A percentile compares a stretch with the other conserved stretches of the same genome.
Evolutionary conservation across 1,140 invertebrate genomes (phyloP).

Genomic region (Melanaphis sacchari): DNA sequence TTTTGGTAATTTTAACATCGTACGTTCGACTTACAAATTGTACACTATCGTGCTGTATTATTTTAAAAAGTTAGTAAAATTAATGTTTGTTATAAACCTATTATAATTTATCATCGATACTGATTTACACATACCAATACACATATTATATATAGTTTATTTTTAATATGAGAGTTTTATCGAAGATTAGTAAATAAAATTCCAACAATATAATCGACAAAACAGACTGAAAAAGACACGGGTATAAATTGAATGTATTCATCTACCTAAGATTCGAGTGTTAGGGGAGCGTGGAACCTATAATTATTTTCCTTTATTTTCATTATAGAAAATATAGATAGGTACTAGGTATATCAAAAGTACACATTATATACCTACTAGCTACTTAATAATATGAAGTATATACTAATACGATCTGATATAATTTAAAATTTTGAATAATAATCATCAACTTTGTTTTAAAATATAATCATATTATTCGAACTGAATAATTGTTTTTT

Average conservation of each 20-base stretch:
- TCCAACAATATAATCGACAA: not conserved
- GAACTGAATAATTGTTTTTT: not conserved
- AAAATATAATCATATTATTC: not conserved
- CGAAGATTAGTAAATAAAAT: not conserved
- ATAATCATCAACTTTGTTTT: not conserved
- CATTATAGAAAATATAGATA: not conserved
- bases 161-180: not conserved
- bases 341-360: not conserved
- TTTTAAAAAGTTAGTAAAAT: not conserved
- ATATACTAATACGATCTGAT: not conserved
- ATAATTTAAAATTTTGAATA: not conserved
- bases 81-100: not conserved
- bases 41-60: not conserved
- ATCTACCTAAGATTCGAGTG: not conserved
- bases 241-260: too few species aligned
- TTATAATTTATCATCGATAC: too few species aligned
- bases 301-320: constrained; percentile 1
- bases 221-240: not conserved
- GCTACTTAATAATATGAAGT: not conserved
- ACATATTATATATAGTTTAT: not conserved
- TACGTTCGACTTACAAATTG: not conserved
- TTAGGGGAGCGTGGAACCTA: not conserved
- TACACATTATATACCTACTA: too few species aligned
- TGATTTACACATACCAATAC: not conserved
- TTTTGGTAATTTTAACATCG: not conserved